Base-by-base conservation (phyloP, 2,113 vertebrate genomes). In the Morphnarchus princeps region DNA sequence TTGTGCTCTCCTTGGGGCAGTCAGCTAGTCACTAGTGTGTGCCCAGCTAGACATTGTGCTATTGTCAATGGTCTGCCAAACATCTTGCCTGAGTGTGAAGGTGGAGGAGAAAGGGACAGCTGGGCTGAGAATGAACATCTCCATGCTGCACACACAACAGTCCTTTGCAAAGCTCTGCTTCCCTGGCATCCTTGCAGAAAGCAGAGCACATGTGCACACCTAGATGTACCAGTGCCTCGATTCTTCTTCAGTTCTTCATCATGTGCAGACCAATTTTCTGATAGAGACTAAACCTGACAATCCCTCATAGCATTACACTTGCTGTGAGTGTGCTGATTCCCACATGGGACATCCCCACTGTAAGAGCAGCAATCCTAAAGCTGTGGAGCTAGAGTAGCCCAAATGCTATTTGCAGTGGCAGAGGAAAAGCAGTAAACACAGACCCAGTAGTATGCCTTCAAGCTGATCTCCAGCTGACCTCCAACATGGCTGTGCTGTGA, bases 191-290 rank as follows among this genome's bases (percentile, higher is more conserved):
- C 20, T 43, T 79, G 42, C 50, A 45, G 58, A 36, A 59, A 63
- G 71, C 2, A 6, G 43, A 58, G 16, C 63, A 40, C n/a, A 17
- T 0, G 4, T 49, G 38, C 16, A 31, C 40, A 77, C 49, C 49
- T 57, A 57, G 65, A 58, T 11, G 12, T 45, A 59, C 22, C 1
- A 0, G 10, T 34, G 38, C 43, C 26, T 65, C 0, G 1, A 11
- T 28, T 58, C 28, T 43, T 45, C 29, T 72, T 45, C 61, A 36
- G 67, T 28, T 55, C 21, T 13, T 49, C 34, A 45, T 31, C 16
- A 28, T 2, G 7, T 29, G 29, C 34, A 69, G 40, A 47, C 11
- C 8, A 9, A 4, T n/a, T 49, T 49, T 20, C 54, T 32, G 47
- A 7, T 4, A 45, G 49, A 63, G 13, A 31, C 38, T 40, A 47